phyloP scores from a whole-genome alignment of 2,797 vertebrate species.

The Periparus ater region DNA sequence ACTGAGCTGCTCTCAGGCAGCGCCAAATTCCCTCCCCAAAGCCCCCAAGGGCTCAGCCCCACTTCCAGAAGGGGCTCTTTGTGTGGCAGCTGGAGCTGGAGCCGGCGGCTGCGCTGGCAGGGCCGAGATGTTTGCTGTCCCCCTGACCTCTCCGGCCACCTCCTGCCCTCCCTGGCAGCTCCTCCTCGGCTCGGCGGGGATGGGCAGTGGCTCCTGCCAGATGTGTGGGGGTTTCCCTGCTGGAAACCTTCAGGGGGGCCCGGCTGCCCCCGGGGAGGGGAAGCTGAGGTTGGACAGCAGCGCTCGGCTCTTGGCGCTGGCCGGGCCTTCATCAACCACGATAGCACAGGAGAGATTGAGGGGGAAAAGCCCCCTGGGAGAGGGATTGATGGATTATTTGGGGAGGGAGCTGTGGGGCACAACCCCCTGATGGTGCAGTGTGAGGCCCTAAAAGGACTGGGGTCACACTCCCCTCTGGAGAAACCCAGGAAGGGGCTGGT shows the following conservation, averaged over 20 bases:
- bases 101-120: neutral
- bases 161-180: neutral
- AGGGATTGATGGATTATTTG: neutral
- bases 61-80: neutral
- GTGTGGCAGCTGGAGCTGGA: neutral
- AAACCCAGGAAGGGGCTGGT: neutral
- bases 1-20: neutral
- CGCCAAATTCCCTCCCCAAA: neutral
- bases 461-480: neutral
- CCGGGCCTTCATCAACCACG: accelerated
- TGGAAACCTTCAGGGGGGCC: neutral
- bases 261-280: neutral
- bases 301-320: accelerated
- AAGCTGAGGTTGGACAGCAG: neutral
- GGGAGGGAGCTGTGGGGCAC: neutral
- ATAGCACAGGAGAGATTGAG: neutral
- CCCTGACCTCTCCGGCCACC: neutral
- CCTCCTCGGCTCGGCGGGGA: neutral
- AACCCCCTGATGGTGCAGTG: neutral
- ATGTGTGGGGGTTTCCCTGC: neutral
- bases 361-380: neutral
- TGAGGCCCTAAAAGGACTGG: accelerated
- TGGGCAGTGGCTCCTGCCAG: neutral
- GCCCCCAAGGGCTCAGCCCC: neutral
- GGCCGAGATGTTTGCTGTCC: neutral